phyloP scores from a whole-genome alignment of 2,888 invertebrate genomes.

The Caenorhabditis uteleia region DNA sequence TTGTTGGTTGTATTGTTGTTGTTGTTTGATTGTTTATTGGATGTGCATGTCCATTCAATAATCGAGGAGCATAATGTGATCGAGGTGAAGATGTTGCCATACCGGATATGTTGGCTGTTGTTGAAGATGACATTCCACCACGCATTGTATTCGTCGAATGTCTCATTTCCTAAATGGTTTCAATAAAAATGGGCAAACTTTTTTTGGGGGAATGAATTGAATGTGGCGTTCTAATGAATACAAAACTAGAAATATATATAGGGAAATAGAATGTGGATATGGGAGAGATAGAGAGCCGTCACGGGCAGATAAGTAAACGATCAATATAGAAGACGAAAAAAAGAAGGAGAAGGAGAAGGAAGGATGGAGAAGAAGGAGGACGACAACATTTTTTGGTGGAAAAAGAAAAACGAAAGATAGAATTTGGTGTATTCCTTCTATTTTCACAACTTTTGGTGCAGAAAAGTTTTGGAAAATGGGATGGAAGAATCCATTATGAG shows the following conservation, averaged over 20 bases:
- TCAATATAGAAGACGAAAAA: neutral
- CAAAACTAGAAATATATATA: too few relatives aligned
- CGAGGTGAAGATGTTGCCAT: conserved; percentile 24
- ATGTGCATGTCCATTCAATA: conserved; percentile 46
- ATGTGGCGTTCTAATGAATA: too few relatives aligned
- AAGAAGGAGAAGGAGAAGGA: conserved; percentile 1
- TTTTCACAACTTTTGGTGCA: too few relatives aligned
- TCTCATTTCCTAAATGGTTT: conserved; percentile 43
- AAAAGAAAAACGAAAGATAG: too few relatives aligned
- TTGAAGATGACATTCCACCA: conserved; percentile 7
- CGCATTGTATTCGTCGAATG: conserved; percentile 5
- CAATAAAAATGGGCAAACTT: neutral
- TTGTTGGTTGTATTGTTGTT: neutral
- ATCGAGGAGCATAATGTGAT: conserved; percentile 45
- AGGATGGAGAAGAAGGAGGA: neutral
- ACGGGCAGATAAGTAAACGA: neutral
- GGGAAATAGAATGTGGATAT: too few relatives aligned
- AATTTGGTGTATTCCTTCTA: too few relatives aligned
- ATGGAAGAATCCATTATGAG: too few relatives aligned
- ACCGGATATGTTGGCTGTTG: neutral
- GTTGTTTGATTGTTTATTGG: conserved; percentile 39
- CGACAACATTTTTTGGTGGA: too few relatives aligned
- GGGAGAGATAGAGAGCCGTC: too few relatives aligned
- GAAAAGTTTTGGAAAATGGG: too few relatives aligned
- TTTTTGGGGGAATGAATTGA: conserved; percentile 2